Base-by-base conservation (phyloP, 1,140 invertebrate species). In the Zaprionus vittiger region DNA sequence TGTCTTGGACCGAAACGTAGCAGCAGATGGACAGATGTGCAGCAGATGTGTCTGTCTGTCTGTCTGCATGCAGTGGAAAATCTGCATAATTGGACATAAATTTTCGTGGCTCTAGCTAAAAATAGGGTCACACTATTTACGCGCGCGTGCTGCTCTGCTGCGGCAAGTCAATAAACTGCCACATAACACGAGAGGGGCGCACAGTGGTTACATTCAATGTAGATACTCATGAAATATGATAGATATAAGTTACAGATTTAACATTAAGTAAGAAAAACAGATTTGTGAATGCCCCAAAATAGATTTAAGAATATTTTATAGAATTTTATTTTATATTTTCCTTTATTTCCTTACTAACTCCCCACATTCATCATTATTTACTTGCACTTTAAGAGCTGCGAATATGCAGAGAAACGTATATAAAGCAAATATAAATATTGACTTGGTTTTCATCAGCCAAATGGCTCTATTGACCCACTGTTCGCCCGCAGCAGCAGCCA, bases 51-150 rank as follows among this genome's bases (percentile, higher is more conserved):
- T 63, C 28, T 64, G 52, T 64, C 6, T 28, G 56, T 20, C 20
- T 67, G 52, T 64, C 6, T 28, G 56, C 31, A 22, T 12, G 49
- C 28, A 57, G 22, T 41, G 57, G 64, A 75, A 77, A 90, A 89
- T 90, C 85, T 89, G 85, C 84, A 89, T 89, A 89, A 89, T 89
- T 89, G 84, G 84, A 49, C 82, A 85, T 85, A 81, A 61, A 85
- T 79, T 74, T 82, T 86, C 31, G 75, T 79, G 72, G 80, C 66
- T 65, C 75, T 69, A 20, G 77, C 84, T 90, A 89, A 90, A 89
- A 89, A 89, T 89, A 89, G 84, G 85, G 75, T 84, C 74, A 72
- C 79, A 90, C 81, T 60, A 57, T 77, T 81, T 80, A 83, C 62
- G 72, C 77, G 66, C 54, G 60, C 54, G 44, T 54, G 52, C 37